A percentile compares a stretch with the other conserved stretches of the same genome.
Evolutionary conservation across 2,113 vertebrate genomes (phyloP).

Genomic region (Tursiops truncatus): DNA sequence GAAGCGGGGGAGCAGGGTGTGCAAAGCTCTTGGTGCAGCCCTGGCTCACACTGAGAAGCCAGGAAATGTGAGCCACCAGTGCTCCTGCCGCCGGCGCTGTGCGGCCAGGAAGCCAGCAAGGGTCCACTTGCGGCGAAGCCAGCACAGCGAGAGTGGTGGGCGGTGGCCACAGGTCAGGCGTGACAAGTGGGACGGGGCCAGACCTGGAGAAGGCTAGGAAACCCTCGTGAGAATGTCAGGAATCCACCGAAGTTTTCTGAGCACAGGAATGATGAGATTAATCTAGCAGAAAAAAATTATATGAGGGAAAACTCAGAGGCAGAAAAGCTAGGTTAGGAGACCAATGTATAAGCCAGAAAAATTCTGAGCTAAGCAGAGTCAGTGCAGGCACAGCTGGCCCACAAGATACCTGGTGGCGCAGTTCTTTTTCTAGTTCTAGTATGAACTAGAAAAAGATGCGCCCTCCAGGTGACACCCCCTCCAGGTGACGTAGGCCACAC

Average conservation of each 20-base stretch:
- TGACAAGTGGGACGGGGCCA: too few relatives aligned
- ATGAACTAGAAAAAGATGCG: background rate
- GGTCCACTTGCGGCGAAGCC: background rate
- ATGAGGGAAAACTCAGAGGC: background rate
- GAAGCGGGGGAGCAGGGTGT: background rate
- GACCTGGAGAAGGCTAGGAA: background rate
- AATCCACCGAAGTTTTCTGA: background rate
- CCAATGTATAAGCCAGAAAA: background rate
- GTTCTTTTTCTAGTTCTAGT: too few relatives aligned
- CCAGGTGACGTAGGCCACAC: rapidly evolving
- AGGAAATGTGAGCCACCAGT: background rate
- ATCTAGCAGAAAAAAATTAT: background rate
- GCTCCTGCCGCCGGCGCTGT: too few relatives aligned
- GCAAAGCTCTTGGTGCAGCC: background rate
- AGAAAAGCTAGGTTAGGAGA: background rate
- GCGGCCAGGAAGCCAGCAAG: background rate
- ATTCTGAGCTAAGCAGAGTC: background rate
- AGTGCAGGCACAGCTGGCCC: background rate
- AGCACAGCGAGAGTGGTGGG: background rate
- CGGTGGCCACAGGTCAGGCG: background rate
- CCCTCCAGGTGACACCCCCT: background rate
- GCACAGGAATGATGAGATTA: background rate
- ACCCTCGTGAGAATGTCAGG: background rate
- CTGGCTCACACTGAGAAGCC: background rate
- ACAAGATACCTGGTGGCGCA: background rate